Evolutionary conservation across 2,113 vertebrate genomes (phyloP).

Genomic region (Archilochus colubris): DNA sequence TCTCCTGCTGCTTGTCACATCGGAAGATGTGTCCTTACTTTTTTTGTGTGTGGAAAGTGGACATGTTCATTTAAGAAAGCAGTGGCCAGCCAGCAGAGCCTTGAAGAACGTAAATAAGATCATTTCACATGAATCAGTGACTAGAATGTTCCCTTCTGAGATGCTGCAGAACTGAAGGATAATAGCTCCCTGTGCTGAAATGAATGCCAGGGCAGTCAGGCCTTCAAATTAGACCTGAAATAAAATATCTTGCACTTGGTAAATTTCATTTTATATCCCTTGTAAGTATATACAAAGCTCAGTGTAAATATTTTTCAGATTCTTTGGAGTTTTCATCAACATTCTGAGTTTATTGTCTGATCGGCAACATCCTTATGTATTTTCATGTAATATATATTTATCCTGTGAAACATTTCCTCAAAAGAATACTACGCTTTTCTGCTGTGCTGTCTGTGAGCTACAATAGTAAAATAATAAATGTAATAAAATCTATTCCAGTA

Average conservation of each 20-base stretch:
- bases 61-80: background rate
- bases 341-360: background rate
- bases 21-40: background rate
- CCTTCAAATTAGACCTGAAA: background rate
- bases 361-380: background rate
- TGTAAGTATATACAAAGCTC: background rate
- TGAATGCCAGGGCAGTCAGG: background rate
- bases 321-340: background rate
- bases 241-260: background rate
- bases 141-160: accelerated
- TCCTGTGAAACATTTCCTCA: background rate
- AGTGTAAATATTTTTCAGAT: background rate
- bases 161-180: background rate
- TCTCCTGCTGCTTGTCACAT: background rate
- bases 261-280: background rate
- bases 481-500: background rate
- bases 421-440: background rate
- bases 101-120: background rate
- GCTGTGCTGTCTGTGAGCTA: background rate
- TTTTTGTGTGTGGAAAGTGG: background rate
- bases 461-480: background rate
- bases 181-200: background rate
- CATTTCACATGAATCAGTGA: background rate
- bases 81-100: background rate
- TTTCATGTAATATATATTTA: background rate